Evolutionary conservation across 2,888 invertebrate species (phyloP).

Genomic region (Adelphocoris suturalis): DNA sequence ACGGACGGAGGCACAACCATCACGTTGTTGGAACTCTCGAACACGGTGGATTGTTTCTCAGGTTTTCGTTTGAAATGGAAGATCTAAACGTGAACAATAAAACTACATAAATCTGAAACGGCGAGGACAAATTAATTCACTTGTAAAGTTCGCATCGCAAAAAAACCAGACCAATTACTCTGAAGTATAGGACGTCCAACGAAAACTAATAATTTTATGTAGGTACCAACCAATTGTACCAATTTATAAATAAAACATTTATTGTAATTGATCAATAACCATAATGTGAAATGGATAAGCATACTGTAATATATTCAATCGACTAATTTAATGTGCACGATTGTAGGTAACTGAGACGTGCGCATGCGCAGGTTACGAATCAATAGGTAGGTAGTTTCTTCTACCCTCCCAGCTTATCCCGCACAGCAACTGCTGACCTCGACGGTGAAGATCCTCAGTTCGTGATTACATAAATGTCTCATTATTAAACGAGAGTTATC

Average conservation of each 20-base stretch:
- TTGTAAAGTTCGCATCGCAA: neutral
- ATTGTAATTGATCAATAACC: neutral
- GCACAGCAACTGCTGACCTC: too few relatives aligned
- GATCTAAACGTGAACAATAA: neutral
- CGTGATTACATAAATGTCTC: too few relatives aligned
- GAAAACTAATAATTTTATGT: too few relatives aligned
- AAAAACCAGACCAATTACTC: too few relatives aligned
- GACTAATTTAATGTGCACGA: neutral
- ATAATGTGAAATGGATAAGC: neutral
- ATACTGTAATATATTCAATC: neutral
- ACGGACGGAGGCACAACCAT: neutral
- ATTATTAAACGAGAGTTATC: too few relatives aligned
- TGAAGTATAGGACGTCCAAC: too few relatives aligned
- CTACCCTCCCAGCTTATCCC: too few relatives aligned
- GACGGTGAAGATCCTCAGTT: too few relatives aligned
- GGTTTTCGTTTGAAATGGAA: too few relatives aligned
- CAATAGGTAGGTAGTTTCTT: neutral
- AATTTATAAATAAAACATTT: too few relatives aligned
- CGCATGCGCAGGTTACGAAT: slow-evolving; percentile 10
- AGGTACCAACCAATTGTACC: too few relatives aligned
- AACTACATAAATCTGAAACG: neutral
- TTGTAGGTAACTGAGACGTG: neutral
- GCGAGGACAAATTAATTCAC: neutral
- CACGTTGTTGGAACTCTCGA: neutral
- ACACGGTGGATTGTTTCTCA: neutral